Evolutionary conservation across 2,113 vertebrate species (phyloP).

Genomic region (Lanius collurio): DNA sequence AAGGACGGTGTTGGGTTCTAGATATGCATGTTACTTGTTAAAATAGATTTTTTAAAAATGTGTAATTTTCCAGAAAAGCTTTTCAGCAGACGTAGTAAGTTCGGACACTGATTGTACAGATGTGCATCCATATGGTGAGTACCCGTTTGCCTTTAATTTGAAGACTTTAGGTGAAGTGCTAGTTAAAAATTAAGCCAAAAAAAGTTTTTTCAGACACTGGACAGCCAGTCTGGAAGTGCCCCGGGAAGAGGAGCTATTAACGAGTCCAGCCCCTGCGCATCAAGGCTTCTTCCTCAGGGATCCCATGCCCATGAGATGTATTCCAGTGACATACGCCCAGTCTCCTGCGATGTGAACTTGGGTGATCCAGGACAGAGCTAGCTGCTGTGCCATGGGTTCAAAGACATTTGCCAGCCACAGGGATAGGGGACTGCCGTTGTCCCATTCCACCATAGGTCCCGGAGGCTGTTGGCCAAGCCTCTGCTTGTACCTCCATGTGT

Average conservation of each 20-base stretch:
- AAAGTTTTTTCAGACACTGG: neutral
- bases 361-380: too few relatives aligned
- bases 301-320: accelerated
- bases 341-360: accelerated
- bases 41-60: neutral
- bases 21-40: accelerated
- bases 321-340: accelerated
- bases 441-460: too few relatives aligned
- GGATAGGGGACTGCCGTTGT: neutral
- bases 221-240: too few relatives aligned
- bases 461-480: neutral
- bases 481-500: accelerated
- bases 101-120: neutral
- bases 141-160: neutral
- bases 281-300: neutral
- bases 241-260: accelerated
- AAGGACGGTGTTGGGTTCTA: accelerated
- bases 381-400: accelerated
- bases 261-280: accelerated
- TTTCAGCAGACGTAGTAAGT: accelerated
- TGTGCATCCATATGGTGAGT: accelerated
- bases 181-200: neutral
- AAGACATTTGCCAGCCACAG: neutral
- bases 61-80: neutral
- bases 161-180: neutral